phyloP scores from a whole-genome alignment of 2,888 invertebrate genomes.

The Unio delphinus region DNA sequence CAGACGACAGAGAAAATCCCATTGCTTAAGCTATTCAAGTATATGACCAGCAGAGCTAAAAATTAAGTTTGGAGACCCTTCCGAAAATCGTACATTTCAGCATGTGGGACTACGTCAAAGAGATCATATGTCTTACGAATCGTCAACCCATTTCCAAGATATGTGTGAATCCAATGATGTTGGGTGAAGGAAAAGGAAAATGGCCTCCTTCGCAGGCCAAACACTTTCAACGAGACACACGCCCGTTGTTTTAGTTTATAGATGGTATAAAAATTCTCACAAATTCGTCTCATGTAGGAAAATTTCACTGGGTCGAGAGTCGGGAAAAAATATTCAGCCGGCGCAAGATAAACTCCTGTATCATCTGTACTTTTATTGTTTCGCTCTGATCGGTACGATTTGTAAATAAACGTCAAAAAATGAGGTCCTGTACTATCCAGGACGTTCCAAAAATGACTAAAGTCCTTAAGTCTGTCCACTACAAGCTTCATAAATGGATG shows the following conservation, averaged over 20 bases:
- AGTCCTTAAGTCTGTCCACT: constrained; percentile 52
- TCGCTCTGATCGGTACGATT: background rate
- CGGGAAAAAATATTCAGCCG: constrained; percentile 44
- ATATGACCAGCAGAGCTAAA: no score
- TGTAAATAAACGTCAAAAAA: constrained; percentile 48
- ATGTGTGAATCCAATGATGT: constrained; percentile 47
- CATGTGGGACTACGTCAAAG: constrained; percentile 18
- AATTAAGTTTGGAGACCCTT: background rate
- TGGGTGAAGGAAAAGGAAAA: constrained; percentile 33
- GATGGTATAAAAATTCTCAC: constrained; percentile 21
- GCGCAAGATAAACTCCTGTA: constrained; percentile 36
- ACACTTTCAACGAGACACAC: constrained; percentile 30
- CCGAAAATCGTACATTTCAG: constrained; percentile 16
- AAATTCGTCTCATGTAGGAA: constrained; percentile 29
- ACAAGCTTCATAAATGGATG: constrained; percentile 61
- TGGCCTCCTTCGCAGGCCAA: constrained; percentile 26
- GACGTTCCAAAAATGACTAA: constrained; percentile 57
- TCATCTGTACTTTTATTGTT: constrained; percentile 12
- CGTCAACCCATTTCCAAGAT: constrained; percentile 14
- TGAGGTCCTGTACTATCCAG: constrained; percentile 65
- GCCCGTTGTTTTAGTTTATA: constrained; percentile 26
- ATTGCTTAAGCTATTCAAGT: no score
- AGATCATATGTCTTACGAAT: constrained; percentile 13
- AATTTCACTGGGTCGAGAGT: constrained; percentile 41
- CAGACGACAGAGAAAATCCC: no score